phyloP scores from a whole-genome alignment of 2,888 invertebrate genomes.

The Clostera curtula region DNA sequence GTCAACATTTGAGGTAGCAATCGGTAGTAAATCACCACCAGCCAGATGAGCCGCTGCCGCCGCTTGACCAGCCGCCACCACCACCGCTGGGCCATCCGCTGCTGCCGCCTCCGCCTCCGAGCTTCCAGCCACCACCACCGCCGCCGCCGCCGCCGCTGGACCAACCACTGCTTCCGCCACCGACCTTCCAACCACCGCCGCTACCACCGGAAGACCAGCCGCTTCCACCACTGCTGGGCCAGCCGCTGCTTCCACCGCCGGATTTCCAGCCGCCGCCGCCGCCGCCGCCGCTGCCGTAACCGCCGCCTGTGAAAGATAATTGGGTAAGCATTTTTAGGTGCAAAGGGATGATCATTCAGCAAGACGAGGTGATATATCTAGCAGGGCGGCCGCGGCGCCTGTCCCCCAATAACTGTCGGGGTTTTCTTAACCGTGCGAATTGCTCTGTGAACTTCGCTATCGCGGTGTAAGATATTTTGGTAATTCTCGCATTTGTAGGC shows the following conservation, averaged over 20 bases:
- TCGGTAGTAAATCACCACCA: conserved; percentile 48
- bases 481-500: too few species aligned
- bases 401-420: too few species aligned
- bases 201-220: conserved; percentile 30
- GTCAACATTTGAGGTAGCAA: conserved; percentile 34
- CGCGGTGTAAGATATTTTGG: too few species aligned
- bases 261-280: conserved; percentile 24
- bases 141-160: too few species aligned
- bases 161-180: conserved; percentile 25
- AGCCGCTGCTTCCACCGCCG: conserved; percentile 23
- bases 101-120: conserved; percentile 22
- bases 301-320: too few species aligned
- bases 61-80: conserved; percentile 31
- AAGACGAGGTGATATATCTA: too few species aligned
- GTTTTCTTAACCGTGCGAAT: too few species aligned
- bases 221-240: conserved; percentile 31
- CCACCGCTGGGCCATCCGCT: conserved; percentile 30
- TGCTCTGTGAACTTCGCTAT: too few species aligned
- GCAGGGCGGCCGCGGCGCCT: too few species aligned
- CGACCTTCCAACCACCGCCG: conserved; percentile 31
- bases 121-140: conserved; percentile 25
- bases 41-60: conserved; percentile 36
- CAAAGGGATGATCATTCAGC: too few species aligned
- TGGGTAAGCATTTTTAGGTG: too few species aligned
- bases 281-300: too few species aligned